Conservation (phyloP, 2,888 invertebrate species). For the Agrilus biguttatus region DNA sequence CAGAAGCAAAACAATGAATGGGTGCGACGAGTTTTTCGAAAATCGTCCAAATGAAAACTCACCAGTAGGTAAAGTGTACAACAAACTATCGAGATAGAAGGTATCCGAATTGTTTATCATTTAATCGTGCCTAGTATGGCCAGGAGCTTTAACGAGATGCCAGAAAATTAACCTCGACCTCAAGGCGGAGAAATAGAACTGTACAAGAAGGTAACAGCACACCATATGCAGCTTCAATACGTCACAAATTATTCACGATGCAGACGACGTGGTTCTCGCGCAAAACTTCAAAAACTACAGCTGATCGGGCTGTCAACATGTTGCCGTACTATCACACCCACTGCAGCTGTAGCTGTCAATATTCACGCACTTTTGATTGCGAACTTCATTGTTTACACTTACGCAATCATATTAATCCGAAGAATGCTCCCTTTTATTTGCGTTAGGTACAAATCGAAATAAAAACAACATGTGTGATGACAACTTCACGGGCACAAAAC, state of each 20-base stretch:
- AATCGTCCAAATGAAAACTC: constrained; percentile 16
- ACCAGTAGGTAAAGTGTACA: constrained; percentile 27
- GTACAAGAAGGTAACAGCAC: constrained; percentile 11
- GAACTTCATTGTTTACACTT: not conserved
- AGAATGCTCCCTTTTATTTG: too few species aligned
- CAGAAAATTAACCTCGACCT: not conserved
- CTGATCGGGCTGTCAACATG: constrained; percentile 10
- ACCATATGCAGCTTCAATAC: constrained; percentile 9
- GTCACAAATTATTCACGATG: constrained; percentile 11
- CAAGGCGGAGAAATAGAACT: not conserved
- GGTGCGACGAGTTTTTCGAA: too few species aligned
- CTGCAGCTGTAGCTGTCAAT: constrained; percentile 7
- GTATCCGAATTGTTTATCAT: constrained; percentile 26
- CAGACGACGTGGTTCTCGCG: constrained; percentile 12
- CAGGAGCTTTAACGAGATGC: constrained; percentile 7
- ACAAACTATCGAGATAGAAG: constrained; percentile 26
- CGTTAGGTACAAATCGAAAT: too few species aligned
- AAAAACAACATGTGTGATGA: too few species aligned
- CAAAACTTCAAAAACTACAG: constrained; percentile 9
- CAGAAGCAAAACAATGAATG: too few species aligned
- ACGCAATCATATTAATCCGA: too few species aligned
- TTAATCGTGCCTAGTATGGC: constrained; percentile 13
- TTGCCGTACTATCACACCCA: constrained; percentile 5
- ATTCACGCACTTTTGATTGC: constrained; percentile 7
- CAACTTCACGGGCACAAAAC: too few species aligned